These are phyloP conservation scores for Condylostylus longicornis DNA, from an alignment of 1,140 invertebrate genomes.

Conservation along the genomic window DNA sequence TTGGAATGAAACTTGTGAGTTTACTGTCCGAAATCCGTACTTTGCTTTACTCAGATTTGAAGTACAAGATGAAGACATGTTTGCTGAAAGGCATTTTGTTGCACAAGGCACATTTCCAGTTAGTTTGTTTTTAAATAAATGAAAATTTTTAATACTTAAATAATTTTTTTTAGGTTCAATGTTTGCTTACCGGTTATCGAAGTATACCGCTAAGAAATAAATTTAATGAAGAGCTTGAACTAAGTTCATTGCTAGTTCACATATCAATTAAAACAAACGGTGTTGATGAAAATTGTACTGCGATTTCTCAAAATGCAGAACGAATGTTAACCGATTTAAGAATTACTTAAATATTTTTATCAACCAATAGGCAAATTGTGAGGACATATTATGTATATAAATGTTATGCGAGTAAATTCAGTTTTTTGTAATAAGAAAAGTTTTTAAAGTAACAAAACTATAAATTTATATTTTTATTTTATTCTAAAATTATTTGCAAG, in stretches of 20 bases:
- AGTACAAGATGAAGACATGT: constrained; percentile 95
- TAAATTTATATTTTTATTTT: no score
- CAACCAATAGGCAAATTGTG: no score
- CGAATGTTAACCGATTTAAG: no score
- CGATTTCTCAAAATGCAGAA: no score
- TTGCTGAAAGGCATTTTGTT: constrained; percentile 93
- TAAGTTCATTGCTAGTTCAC: constrained; percentile 80
- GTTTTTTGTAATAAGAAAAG: no score
- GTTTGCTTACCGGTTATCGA: constrained; percentile 68
- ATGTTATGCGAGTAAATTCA: no score
- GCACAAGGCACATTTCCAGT: constrained; percentile 91
- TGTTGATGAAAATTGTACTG: no score
- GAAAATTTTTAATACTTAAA: neutral
- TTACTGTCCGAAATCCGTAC: constrained; percentile 76
- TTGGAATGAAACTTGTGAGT: constrained; percentile 84
- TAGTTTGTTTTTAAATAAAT: constrained; percentile 12
- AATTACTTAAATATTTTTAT: no score
- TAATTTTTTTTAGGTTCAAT: constrained; percentile 40
- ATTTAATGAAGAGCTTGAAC: constrained; percentile 83
- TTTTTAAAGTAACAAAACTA: no score
- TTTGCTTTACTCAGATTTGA: constrained; percentile 82
- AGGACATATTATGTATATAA: no score
- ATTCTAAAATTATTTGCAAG: no score
- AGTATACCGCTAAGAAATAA: constrained; percentile 83
- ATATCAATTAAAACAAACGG: constrained; percentile 34